phyloP scores from a whole-genome alignment of 2,888 invertebrate species.

The Morpho deidamia region DNA sequence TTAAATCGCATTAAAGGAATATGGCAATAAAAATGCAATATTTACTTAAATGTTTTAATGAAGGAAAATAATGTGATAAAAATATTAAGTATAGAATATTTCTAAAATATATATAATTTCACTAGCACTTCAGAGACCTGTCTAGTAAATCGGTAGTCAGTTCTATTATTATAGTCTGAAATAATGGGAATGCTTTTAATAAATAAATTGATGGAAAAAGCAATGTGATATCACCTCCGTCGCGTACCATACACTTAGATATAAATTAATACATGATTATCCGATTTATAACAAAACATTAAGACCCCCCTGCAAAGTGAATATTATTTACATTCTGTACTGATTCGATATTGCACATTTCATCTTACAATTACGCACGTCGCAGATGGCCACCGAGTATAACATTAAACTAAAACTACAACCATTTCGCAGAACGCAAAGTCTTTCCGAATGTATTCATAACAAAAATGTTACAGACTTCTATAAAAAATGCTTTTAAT shows the following conservation, averaged over 20 bases:
- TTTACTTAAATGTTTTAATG: constrained; percentile 59
- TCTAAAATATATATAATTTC: constrained; percentile 61
- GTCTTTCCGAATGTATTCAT: constrained; percentile 1
- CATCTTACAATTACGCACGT: constrained; percentile 67
- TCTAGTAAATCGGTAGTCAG: constrained; percentile 46
- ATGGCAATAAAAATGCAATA: constrained; percentile 22
- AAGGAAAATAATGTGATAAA: constrained; percentile 74
- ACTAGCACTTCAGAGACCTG: constrained; percentile 39
- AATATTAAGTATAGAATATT: constrained; percentile 70
- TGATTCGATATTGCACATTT: constrained; percentile 65
- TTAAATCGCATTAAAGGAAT: too few relatives aligned
- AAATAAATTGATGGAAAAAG: constrained; percentile 58
- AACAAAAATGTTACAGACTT: background rate
- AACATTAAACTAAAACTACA: constrained; percentile 6
- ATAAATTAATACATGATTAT: constrained; percentile 44
- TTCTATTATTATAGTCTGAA: constrained; percentile 43
- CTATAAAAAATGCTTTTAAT: background rate
- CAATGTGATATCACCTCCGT: constrained; percentile 41
- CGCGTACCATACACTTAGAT: constrained; percentile 40
- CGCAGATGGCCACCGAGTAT: constrained; percentile 41
- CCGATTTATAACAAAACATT: constrained; percentile 31
- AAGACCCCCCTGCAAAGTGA: constrained; percentile 28
- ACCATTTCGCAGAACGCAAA: constrained; percentile 1
- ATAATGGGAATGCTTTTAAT: constrained; percentile 68
- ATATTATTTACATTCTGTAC: constrained; percentile 59